These are phyloP conservation scores for Naja naja DNA, from an alignment of 2,113 vertebrate genomes.

Conservation along the genomic window DNA sequence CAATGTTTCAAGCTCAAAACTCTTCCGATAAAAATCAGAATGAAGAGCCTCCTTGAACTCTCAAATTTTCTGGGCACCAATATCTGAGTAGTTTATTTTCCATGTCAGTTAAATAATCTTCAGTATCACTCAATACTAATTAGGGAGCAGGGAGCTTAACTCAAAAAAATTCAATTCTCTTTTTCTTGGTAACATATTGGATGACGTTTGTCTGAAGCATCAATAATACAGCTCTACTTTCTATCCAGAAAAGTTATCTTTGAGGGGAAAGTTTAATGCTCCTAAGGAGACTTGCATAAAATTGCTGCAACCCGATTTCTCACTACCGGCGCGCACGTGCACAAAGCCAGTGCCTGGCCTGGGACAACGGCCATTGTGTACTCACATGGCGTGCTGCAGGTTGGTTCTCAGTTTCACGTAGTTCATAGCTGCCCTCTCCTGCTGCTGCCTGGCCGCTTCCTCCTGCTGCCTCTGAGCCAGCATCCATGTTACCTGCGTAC, in stretches of 20 bases:
- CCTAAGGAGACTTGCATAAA: not conserved
- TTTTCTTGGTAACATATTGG: not conserved
- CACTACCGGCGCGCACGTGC: not conserved
- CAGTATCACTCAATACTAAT: not conserved
- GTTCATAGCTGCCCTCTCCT: slow-evolving; percentile 95
- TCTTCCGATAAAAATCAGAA: not conserved
- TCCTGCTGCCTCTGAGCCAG: slow-evolving; percentile 96
- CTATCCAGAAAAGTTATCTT: not conserved
- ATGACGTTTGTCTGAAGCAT: not conserved
- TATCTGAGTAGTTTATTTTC: not conserved
- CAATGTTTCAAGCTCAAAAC: not conserved
- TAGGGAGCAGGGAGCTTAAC: not conserved
- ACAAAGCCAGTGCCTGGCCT: not conserved
- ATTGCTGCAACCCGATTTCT: not conserved
- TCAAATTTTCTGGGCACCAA: not conserved
- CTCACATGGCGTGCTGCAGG: slow-evolving; percentile 98
- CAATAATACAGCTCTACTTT: not conserved
- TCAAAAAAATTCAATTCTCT: too few species aligned
- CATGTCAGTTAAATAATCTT: not conserved
- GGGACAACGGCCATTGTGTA: slow-evolving; percentile 33
- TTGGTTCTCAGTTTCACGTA: slow-evolving; percentile 98
- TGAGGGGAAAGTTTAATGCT: not conserved
- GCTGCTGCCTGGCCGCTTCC: slow-evolving; percentile 89
- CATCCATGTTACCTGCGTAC: slow-evolving; percentile 99
- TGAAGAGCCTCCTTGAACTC: not conserved